These are phyloP conservation scores for Tricholaema leucomelas DNA, from an alignment of 2,113 vertebrate genomes.

Conservation along the genomic window DNA sequence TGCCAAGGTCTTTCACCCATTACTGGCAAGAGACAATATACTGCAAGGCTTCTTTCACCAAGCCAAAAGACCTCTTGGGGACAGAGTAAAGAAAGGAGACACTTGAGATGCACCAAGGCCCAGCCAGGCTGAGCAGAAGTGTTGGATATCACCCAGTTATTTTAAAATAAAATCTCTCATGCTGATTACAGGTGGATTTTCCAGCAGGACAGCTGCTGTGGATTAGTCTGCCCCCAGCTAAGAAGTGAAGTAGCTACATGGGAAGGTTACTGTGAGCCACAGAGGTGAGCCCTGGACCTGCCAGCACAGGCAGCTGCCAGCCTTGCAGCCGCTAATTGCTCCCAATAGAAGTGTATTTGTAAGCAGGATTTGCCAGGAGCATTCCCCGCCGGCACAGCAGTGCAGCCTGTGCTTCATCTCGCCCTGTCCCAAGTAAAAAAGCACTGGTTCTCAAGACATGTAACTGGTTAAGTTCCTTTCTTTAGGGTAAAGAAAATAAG, in stretches of 20 bases:
- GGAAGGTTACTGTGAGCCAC: background rate
- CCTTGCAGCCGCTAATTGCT: background rate
- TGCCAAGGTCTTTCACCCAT: background rate
- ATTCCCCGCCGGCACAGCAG: background rate
- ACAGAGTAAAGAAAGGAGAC: background rate
- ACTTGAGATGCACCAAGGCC: background rate
- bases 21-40: background rate
- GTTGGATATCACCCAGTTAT: background rate
- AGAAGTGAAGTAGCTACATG: background rate
- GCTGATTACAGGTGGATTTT: background rate
- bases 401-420: background rate
- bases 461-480: background rate
- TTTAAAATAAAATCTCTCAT: background rate
- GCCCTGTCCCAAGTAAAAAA: background rate
- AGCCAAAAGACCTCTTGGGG: background rate
- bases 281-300: background rate
- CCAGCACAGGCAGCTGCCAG: background rate
- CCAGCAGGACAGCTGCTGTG: background rate
- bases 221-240: background rate
- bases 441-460: background rate
- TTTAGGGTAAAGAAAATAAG: background rate
- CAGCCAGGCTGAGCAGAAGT: background rate
- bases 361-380: background rate
- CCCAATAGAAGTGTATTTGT: background rate
- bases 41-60: fast-evolving